These are phyloP conservation scores for Gallinago jamesoni DNA, from an alignment of 2,113 vertebrate genomes.

Conservation along the genomic window DNA sequence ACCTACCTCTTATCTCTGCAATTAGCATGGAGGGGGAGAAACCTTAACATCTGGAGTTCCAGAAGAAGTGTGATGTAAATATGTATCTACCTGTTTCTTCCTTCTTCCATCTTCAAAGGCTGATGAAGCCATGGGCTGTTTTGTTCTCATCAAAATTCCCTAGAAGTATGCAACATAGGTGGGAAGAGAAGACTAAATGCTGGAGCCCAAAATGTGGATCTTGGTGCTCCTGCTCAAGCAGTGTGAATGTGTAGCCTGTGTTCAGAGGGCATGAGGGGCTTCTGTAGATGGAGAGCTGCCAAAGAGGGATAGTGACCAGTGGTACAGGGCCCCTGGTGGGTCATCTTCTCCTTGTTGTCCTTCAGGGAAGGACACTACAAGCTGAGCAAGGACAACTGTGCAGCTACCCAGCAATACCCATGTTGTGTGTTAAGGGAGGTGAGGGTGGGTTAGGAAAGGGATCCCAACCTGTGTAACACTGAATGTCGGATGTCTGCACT, in stretches of 20 bases:
- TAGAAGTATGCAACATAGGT: neutral
- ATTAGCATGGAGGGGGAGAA: neutral
- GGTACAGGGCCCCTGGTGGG: neutral
- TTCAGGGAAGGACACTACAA: neutral
- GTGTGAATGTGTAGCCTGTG: neutral
- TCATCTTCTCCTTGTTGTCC: neutral
- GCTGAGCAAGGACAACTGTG: neutral
- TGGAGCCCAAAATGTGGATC: neutral
- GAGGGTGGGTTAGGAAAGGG: neutral
- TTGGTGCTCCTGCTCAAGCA: neutral
- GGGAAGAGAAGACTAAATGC: neutral
- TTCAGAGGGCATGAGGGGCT: neutral
- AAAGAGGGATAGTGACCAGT: neutral
- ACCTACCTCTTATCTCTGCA: neutral
- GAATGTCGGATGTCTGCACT: neutral
- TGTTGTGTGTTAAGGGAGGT: accelerated
- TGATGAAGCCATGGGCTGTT: neutral
- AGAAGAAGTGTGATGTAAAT: neutral
- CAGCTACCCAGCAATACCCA: neutral
- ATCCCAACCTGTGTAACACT: accelerated
- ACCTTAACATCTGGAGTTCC: neutral
- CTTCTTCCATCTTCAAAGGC: neutral
- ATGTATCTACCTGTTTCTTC: neutral
- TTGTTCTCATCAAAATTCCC: neutral
- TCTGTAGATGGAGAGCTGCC: neutral